Base-by-base conservation (phyloP, 2,888 invertebrate genomes). In the Gymnoscelis rufifasciata region DNA sequence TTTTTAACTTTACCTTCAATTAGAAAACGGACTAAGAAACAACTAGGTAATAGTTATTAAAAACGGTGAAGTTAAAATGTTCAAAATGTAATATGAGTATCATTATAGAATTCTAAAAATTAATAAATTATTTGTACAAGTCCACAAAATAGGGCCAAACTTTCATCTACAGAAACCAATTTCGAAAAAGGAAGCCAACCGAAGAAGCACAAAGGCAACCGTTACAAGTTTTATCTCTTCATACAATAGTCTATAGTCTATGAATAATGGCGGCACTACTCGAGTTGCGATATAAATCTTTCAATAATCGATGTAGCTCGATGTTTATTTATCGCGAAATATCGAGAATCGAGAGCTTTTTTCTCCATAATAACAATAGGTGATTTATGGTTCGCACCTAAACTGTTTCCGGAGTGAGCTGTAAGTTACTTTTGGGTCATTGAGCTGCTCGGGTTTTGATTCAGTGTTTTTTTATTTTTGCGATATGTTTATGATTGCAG, bases 261-360 rank as follows among this genome's bases (percentile, higher is more conserved):
- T 87, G 84, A 88, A 80, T 83, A 84, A 86, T 82, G 77, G 77
- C 64, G 57, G 60, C 64, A 74, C 71, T 73, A 70, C 66, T 69
- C 75, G 71, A 66, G 65, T 68, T 64, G 60, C 74, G 77, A 81
- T 78, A 86, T 88, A 88, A 84, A 87, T 87, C 86, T 83, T 81
- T 74, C 72, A 73, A 74, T 83, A 84, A 84, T 84, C 82, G 83
- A 79, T 78, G 77, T 71, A 70, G 66, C 66, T 62, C 63, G 67
- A 73, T 83, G 73, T 83, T 78, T 86, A 84, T 86, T 83, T 83
- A 84, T 84, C 71, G n/a, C n/a, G 67, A 64, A 64, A 65, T 73
- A 78, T 82, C 75, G 72, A 74, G 69, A 73, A 76, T 73, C 62
- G 62, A 51, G 49, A 57, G 58, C 57, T 74, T 77, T 71, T 71